A percentile compares a stretch with the other conserved stretches of the same genome.
These are phyloP conservation scores for Tanypteryx hageni DNA, from an alignment of 2,888 invertebrate genomes.

Conservation along the genomic window DNA sequence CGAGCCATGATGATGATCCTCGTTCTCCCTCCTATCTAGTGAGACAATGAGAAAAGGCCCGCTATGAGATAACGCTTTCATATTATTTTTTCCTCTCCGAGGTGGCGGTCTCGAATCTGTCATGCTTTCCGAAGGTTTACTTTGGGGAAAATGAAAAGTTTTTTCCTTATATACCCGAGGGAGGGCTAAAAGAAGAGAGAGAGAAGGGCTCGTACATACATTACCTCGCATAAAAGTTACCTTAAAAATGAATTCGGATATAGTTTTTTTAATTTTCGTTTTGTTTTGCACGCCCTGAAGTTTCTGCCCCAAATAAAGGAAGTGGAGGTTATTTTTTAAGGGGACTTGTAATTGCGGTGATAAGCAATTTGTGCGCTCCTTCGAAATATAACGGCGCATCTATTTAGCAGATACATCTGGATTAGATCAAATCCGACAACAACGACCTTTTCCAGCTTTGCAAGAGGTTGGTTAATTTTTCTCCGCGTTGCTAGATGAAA, in stretches of 20 bases:
- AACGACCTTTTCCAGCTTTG: no score
- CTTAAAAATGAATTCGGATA: no score
- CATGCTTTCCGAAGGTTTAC: neutral
- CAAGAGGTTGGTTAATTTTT: no score
- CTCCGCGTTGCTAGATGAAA: no score
- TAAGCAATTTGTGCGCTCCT: no score
- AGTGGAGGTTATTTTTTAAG: neutral
- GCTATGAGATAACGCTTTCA: constrained; percentile 34
- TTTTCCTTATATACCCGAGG: neutral
- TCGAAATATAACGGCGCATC: no score
- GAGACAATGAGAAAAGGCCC: constrained; percentile 61
- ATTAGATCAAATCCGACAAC: no score
- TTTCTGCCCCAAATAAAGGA: neutral
- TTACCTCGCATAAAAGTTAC: no score
- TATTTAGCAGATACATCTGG: no score
- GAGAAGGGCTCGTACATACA: neutral
- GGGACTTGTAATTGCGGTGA: no score
- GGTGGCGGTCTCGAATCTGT: neutral
- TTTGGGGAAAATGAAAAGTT: neutral
- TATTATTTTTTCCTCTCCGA: constrained; percentile 26
- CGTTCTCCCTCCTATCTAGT: constrained; percentile 20
- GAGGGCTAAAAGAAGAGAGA: neutral
- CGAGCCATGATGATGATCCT: constrained; percentile 17
- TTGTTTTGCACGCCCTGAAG: no score
- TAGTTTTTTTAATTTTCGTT: no score